Conservation (phyloP, 2,113 vertebrate species). For the Talpa occidentalis region DNA sequence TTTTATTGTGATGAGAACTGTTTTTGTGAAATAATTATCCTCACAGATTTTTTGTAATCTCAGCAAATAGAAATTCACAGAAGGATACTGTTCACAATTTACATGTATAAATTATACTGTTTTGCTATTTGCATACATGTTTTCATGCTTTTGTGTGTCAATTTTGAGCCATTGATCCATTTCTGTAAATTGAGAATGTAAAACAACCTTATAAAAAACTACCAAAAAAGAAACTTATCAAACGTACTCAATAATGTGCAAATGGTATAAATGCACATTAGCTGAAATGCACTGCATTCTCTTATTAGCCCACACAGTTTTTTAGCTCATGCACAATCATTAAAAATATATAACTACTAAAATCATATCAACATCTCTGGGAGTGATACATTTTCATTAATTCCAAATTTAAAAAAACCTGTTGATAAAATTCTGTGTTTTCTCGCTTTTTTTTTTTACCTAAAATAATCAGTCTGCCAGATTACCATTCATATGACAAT, state of each 20-base stretch:
- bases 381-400: not conserved
- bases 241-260: not conserved
- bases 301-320: not conserved
- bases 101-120: slow-evolving; percentile 5
- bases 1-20: not conserved
- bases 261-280: not conserved
- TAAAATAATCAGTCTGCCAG: not conserved
- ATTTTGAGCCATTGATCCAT: slow-evolving; percentile 15
- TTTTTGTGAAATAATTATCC: not conserved
- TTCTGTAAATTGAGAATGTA: not conserved
- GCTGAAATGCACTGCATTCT: not conserved
- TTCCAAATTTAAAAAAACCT: not conserved
- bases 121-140: not conserved
- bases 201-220: slow-evolving; percentile 35
- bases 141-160: not conserved
- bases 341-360: not conserved
- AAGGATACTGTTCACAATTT: not conserved
- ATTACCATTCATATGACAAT: not conserved
- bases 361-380: not conserved
- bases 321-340: not conserved
- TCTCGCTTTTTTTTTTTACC: not conserved
- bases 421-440: not conserved
- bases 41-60: not conserved
- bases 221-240: not conserved
- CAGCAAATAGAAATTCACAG: not conserved